Percentiles rank a stretch among this genome's conserved stretches.
phyloP scores from a whole-genome alignment of 2,797 vertebrate species.

The Choloepus didactylus region DNA sequence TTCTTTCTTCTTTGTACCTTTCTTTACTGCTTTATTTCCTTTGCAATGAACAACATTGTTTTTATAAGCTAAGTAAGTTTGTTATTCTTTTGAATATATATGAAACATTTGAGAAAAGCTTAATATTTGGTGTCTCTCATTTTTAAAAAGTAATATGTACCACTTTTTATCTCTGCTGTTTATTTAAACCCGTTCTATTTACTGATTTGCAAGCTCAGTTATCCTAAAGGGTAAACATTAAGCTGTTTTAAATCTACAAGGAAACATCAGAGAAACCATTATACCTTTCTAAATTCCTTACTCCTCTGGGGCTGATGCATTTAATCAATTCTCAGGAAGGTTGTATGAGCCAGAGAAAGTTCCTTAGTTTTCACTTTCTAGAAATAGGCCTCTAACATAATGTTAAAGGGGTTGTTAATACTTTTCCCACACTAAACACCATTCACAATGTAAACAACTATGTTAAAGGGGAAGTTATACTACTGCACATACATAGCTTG shows the following conservation, averaged over 20 bases:
- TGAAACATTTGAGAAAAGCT: not conserved
- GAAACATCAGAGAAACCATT: conserved; percentile 33
- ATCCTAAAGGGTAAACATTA: conserved; percentile 39
- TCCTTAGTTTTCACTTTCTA: not conserved
- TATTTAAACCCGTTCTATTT: not conserved
- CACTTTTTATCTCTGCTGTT: conserved; percentile 25
- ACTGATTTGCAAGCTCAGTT: conserved; percentile 36
- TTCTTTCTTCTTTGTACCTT: not conserved
- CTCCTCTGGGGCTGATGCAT: not conserved
- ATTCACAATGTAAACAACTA: not conserved
- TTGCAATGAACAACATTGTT: not conserved
- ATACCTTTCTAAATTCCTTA: conserved; percentile 4
- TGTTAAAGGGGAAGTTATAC: not conserved
- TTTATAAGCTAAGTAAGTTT: conserved; percentile 21
- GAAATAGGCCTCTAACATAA: conserved; percentile 34
- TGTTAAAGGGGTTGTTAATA: not conserved
- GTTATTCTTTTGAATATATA: not conserved
- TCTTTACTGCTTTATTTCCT: conserved; percentile 8
- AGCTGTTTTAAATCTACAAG: conserved; percentile 17
- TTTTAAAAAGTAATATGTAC: not conserved
- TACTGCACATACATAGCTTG: not conserved
- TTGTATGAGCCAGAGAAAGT: not conserved
- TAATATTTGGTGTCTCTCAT: not conserved
- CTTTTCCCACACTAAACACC: conserved; percentile 19
- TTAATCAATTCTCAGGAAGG: conserved; percentile 50